Percentiles rank a stretch among this genome's conserved stretches.
These are phyloP conservation scores for Choloepus hoffmanni DNA, from an alignment of 2,113 vertebrate species.

Conservation along the genomic window DNA sequence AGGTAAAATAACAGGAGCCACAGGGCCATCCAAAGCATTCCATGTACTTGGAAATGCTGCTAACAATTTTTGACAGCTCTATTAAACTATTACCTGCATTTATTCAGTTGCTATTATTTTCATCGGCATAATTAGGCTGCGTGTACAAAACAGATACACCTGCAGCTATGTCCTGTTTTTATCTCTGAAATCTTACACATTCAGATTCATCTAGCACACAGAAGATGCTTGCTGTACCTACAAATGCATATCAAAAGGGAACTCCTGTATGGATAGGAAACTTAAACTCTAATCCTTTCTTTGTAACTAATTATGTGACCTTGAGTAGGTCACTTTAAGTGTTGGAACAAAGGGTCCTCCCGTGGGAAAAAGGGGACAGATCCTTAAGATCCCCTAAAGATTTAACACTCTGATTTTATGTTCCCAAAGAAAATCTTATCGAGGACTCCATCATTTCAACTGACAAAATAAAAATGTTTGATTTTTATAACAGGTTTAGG, in stretches of 20 bases:
- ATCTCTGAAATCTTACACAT: slow-evolving; percentile 14
- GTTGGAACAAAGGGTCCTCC: not conserved
- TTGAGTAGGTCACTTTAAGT: not conserved
- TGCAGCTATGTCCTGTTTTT: slow-evolving; percentile 37
- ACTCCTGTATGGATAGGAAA: not conserved
- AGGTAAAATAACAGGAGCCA: not conserved
- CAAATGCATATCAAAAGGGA: not conserved
- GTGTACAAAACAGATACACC: slow-evolving; percentile 41
- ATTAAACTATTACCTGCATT: slow-evolving; percentile 69
- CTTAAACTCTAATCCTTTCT: not conserved
- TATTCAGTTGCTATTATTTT: slow-evolving; percentile 77
- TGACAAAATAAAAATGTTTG: not conserved
- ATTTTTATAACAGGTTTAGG: not conserved
- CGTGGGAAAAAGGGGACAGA: not conserved
- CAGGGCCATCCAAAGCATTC: not conserved
- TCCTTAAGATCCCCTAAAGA: not conserved
- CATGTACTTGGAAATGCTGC: slow-evolving; percentile 49
- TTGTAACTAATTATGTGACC: not conserved
- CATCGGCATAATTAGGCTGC: slow-evolving; percentile 72
- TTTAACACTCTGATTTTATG: not conserved
- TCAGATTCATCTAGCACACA: not conserved
- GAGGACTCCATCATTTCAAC: not conserved
- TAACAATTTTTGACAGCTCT: slow-evolving; percentile 64
- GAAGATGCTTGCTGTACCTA: not conserved
- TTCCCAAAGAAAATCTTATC: not conserved